These are phyloP conservation scores for Drosophila mayaguana DNA, from an alignment of 2,888 invertebrate genomes.

Conservation along the genomic window DNA sequence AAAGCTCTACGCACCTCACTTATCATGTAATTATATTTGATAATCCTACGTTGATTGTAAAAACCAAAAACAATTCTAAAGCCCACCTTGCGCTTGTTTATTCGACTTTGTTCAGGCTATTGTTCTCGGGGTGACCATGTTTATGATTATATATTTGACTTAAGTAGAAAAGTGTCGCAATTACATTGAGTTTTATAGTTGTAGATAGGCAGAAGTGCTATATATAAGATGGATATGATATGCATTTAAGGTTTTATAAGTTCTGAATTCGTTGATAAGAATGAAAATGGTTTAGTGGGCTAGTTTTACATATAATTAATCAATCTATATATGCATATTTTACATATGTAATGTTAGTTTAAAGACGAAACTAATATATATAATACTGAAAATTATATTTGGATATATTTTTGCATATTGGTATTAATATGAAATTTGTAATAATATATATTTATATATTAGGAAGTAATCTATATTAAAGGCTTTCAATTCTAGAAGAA, in stretches of 20 bases:
- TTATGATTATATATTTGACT: conserved; percentile 5
- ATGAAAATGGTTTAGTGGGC: no score
- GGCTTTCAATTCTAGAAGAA: no score
- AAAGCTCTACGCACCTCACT: not conserved
- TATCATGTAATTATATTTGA: conserved; percentile 6
- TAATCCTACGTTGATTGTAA: not conserved
- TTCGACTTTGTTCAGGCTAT: not conserved
- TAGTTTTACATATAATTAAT: no score
- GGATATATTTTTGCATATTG: no score
- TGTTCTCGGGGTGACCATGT: conserved; percentile 4
- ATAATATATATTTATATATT: no score
- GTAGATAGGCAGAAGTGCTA: not conserved
- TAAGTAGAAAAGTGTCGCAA: conserved; percentile 1
- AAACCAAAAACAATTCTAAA: not conserved
- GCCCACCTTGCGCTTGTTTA: conserved; percentile 1
- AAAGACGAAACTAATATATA: no score
- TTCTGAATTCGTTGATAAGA: not conserved
- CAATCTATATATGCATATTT: no score
- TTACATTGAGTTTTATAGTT: not conserved
- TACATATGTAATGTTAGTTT: no score
- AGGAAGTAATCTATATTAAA: no score
- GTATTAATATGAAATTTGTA: no score
- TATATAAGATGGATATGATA: not conserved
- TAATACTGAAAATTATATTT: no score
- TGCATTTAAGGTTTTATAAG: not conserved